Conservation (phyloP, 2,797 vertebrate genomes). For the Smutsia gigantea region DNA sequence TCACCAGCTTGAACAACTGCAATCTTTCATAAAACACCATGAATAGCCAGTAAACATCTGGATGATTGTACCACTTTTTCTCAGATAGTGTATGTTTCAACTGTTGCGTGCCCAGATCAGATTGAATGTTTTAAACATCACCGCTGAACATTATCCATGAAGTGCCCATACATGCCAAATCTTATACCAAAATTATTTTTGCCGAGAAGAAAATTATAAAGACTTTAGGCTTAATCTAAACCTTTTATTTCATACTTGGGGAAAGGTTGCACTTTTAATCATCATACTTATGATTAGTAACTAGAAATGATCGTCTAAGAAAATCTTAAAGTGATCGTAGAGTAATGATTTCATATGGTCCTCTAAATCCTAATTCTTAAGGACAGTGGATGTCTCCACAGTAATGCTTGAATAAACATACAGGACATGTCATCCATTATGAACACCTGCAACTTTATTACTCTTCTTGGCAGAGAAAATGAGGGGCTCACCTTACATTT, state of each 20-base stretch:
- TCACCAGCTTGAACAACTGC: background rate
- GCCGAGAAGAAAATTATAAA: slow-evolving; percentile 23
- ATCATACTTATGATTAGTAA: background rate
- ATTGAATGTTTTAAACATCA: slow-evolving; percentile 9
- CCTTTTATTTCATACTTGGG: slow-evolving; percentile 5
- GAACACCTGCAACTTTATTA: background rate
- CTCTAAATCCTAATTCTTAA: slow-evolving; percentile 7
- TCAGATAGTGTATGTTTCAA: background rate
- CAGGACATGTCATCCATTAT: background rate
- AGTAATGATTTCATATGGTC: background rate
- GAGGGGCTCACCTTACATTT: background rate
- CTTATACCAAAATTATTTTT: background rate
- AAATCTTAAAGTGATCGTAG: background rate
- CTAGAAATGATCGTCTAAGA: background rate
- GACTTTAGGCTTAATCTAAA: background rate
- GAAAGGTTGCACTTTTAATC: background rate
- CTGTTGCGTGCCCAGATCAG: background rate
- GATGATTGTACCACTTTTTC: background rate
- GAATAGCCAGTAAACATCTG: background rate
- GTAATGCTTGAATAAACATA: background rate
- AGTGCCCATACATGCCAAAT: background rate
- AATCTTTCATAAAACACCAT: background rate
- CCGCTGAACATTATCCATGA: background rate
- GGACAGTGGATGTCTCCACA: background rate
- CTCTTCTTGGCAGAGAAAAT: background rate